These are phyloP conservation scores for Pollenia labialis DNA, from an alignment of 2,888 invertebrate genomes.

Conservation along the genomic window DNA sequence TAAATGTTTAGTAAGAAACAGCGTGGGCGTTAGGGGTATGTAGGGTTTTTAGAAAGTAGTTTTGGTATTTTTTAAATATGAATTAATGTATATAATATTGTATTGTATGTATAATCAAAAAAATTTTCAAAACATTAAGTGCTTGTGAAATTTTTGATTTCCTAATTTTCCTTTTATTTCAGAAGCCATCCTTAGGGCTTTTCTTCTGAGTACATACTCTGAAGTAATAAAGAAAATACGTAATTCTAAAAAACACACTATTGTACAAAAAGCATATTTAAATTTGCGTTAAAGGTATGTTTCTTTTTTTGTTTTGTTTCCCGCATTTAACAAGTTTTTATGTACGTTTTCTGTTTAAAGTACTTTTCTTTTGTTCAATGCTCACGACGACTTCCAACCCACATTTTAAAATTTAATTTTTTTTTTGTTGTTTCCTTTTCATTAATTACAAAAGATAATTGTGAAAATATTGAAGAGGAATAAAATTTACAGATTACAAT, in stretches of 20 bases:
- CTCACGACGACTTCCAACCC: not conserved
- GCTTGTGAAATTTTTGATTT: slow-evolving; percentile 31
- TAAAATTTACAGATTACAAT: slow-evolving; percentile 48
- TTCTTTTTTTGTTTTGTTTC: slow-evolving; percentile 13
- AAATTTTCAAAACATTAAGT: slow-evolving; percentile 34
- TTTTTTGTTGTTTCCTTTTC: slow-evolving; percentile 12
- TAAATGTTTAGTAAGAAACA: slow-evolving; percentile 28
- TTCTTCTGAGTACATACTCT: slow-evolving; percentile 21
- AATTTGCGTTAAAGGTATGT: slow-evolving; percentile 39
- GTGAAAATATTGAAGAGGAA: slow-evolving; percentile 50
- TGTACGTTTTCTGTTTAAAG: slow-evolving; percentile 47
- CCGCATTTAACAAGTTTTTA: slow-evolving; percentile 35
- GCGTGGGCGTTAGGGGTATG: slow-evolving; percentile 8
- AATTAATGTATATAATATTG: slow-evolving; percentile 24
- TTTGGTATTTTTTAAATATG: slow-evolving; percentile 47
- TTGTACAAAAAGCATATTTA: slow-evolving; percentile 63
- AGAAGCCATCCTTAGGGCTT: slow-evolving; percentile 41
- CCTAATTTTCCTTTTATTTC: not conserved
- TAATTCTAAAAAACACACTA: slow-evolving; percentile 58
- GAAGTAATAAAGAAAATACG: slow-evolving; percentile 36
- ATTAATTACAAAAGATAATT: slow-evolving; percentile 48
- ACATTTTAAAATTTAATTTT: not conserved
- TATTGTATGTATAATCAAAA: slow-evolving; percentile 31
- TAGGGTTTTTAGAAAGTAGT: slow-evolving; percentile 42
- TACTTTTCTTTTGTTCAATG: slow-evolving; percentile 52